Percentiles rank a stretch among this genome's conserved stretches.
phyloP scores from a whole-genome alignment of 2,113 vertebrate genomes.

The Hippopotamus amphibius region DNA sequence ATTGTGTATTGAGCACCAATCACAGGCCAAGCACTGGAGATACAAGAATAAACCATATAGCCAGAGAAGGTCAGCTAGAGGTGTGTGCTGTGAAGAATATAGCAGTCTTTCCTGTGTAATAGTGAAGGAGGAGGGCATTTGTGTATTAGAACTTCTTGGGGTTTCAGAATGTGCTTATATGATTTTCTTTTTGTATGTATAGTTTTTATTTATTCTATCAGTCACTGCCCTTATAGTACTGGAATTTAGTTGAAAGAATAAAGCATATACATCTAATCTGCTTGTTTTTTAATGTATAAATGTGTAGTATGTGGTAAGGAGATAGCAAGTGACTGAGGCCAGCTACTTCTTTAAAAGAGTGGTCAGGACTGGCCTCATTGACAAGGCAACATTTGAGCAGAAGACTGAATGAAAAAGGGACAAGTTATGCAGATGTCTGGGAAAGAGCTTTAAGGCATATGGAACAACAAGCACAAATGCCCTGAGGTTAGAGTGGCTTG shows the following conservation, averaged over 20 bases:
- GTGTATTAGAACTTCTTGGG: background rate
- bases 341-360: background rate
- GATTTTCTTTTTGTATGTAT: background rate
- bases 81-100: background rate
- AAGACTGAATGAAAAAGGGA: background rate
- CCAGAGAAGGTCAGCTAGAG: background rate
- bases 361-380: background rate
- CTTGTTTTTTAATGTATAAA: background rate
- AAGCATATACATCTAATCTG: background rate
- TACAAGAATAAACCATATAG: background rate
- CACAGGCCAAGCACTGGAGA: background rate
- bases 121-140: background rate
- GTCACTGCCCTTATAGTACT: background rate
- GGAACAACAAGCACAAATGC: background rate
- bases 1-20: background rate
- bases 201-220: background rate
- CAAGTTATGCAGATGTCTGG: background rate
- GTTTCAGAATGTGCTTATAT: constrained; percentile 25
- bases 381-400: constrained; percentile 2
- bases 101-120: background rate
- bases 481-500: background rate
- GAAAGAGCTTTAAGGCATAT: background rate
- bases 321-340: background rate
- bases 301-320: background rate
- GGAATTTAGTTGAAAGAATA: background rate